Conservation (phyloP, 2,888 invertebrate genomes). For the Cylindroiulus punctatus region DNA sequence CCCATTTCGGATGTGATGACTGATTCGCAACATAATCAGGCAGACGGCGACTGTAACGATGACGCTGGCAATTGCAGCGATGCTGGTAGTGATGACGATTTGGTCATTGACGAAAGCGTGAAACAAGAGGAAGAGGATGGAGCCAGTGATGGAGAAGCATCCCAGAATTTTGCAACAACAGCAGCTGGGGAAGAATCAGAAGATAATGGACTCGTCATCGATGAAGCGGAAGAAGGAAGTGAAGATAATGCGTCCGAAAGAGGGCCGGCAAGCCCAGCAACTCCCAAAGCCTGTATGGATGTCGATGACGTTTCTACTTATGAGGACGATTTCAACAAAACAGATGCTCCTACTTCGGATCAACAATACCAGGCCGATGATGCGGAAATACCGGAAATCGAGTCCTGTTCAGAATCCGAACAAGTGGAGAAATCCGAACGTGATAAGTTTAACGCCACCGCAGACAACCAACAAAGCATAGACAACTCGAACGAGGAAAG, state of each 20-base stretch:
- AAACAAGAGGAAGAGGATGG: slow-evolving; percentile 62
- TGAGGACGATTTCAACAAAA: slow-evolving; percentile 50
- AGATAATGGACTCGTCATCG: slow-evolving; percentile 59
- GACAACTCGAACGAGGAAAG: slow-evolving; percentile 53
- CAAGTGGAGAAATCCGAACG: slow-evolving; percentile 41
- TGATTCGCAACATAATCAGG: slow-evolving; percentile 30
- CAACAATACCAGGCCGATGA: neutral
- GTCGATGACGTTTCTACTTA: slow-evolving; percentile 48
- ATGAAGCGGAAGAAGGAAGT: slow-evolving; percentile 56
- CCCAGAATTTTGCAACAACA: neutral
- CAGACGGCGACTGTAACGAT: slow-evolving; percentile 50
- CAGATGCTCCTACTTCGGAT: neutral
- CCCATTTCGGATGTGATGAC: neutral
- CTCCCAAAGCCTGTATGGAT: slow-evolving; percentile 39
- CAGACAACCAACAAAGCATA: slow-evolving; percentile 51
- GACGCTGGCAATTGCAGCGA: slow-evolving; percentile 59
- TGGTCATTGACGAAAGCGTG: slow-evolving; percentile 60
- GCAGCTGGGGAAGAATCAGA: slow-evolving; percentile 12
- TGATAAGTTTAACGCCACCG: neutral
- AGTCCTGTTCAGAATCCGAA: slow-evolving; percentile 3
- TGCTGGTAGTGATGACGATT: slow-evolving; percentile 60
- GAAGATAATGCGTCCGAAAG: slow-evolving; percentile 3
- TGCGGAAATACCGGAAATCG: neutral
- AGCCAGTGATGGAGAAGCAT: neutral
- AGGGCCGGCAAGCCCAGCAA: neutral